Evolutionary conservation across 1,140 invertebrate species (phyloP).

Genomic region (Bombyx mori): DNA sequence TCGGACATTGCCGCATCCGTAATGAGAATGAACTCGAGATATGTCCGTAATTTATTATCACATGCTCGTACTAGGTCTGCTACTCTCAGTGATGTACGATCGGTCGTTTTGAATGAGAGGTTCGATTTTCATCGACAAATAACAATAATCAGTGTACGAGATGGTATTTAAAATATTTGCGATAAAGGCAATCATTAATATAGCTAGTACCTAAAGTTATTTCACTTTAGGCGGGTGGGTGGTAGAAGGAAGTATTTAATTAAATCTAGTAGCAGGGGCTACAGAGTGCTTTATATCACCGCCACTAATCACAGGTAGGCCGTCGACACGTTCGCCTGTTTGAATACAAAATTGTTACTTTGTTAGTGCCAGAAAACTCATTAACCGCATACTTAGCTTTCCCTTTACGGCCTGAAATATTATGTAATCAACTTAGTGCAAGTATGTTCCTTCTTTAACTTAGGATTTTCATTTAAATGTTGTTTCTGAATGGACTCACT

Average conservation of each 20-base stretch:
- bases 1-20: slow-evolving; percentile 66
- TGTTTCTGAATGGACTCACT: too few relatives aligned
- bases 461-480: too few relatives aligned
- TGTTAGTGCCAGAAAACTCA: slow-evolving; percentile 29
- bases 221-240: slow-evolving; percentile 43
- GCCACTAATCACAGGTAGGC: slow-evolving; percentile 57
- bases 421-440: too few relatives aligned
- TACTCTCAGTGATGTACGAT: background rate
- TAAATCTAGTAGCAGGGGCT: slow-evolving; percentile 49
- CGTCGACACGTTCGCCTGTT: slow-evolving; percentile 45
- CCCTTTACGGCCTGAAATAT: too few relatives aligned
- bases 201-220: slow-evolving; percentile 33
- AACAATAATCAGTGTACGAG: background rate
- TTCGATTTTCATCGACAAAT: background rate
- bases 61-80: slow-evolving; percentile 29
- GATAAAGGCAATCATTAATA: slow-evolving; percentile 18
- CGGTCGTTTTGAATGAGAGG: background rate
- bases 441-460: too few relatives aligned
- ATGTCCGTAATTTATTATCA: slow-evolving; percentile 64
- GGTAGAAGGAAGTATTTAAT: slow-evolving; percentile 64
- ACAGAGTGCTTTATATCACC: slow-evolving; percentile 40
- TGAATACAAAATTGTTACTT: slow-evolving; percentile 45
- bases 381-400: slow-evolving; percentile 13
- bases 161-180: slow-evolving; percentile 15
- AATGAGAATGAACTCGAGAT: slow-evolving; percentile 67